phyloP scores from a whole-genome alignment of 2,888 invertebrate genomes.

The Drosophila flavopinicola region DNA sequence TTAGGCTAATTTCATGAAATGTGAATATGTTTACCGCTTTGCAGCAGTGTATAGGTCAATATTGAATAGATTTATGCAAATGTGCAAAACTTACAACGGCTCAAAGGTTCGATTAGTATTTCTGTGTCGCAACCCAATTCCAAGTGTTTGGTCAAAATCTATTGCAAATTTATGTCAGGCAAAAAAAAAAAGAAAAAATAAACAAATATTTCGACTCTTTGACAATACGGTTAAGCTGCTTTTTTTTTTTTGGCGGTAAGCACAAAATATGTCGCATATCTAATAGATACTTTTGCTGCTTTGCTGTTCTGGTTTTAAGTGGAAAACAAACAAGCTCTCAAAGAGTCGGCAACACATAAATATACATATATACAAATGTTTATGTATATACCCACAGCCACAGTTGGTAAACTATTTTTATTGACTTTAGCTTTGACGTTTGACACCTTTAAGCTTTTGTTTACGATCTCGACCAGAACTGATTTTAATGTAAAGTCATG shows the following conservation, averaged over 20 bases:
- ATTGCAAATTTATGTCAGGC: slow-evolving; percentile 40
- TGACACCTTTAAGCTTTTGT: slow-evolving; percentile 76
- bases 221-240: slow-evolving; percentile 29
- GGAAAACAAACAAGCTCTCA: slow-evolving; percentile 77
- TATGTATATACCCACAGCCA: slow-evolving; percentile 31
- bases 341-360: slow-evolving; percentile 49
- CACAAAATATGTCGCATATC: slow-evolving; percentile 54
- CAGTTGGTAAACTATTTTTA: slow-evolving; percentile 66
- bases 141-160: slow-evolving; percentile 1
- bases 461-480: slow-evolving; percentile 53
- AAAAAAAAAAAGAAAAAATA: too few species aligned
- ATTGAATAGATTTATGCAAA: slow-evolving; percentile 51
- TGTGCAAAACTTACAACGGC: slow-evolving; percentile 39
- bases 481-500: slow-evolving; percentile 17
- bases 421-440: slow-evolving; percentile 76
- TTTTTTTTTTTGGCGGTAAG: slow-evolving; percentile 34
- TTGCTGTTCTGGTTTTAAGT: slow-evolving; percentile 72
- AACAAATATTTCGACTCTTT: slow-evolving; percentile 17
- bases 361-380: slow-evolving; percentile 13
- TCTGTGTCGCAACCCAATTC: slow-evolving; percentile 61
- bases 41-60: slow-evolving; percentile 16
- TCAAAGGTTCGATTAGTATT: slow-evolving; percentile 26
- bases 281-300: slow-evolving; percentile 58
- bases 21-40: slow-evolving; percentile 42
- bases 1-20: slow-evolving; percentile 43